A percentile compares a stretch with the other conserved stretches of the same genome.
These are phyloP conservation scores for Megalops cyprinoides DNA, from an alignment of 2,797 vertebrate species.

Conservation along the genomic window DNA sequence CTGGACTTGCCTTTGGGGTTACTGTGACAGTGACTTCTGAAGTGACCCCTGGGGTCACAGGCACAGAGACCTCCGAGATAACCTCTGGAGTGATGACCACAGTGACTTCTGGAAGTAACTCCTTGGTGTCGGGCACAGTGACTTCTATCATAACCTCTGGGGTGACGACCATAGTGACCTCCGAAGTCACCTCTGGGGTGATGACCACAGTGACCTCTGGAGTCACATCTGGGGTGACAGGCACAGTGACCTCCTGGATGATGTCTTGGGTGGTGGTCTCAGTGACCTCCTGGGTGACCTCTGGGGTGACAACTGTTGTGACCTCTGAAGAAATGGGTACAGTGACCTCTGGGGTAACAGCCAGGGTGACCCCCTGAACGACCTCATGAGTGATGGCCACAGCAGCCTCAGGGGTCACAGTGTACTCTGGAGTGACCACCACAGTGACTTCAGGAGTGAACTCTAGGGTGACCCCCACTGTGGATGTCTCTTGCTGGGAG, in stretches of 20 bases:
- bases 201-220: neutral
- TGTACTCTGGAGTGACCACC: neutral
- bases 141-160: neutral
- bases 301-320: neutral
- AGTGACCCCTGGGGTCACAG: constrained; percentile 14
- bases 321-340: neutral
- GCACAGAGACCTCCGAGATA: constrained; percentile 19
- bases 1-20: neutral
- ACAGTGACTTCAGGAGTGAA: neutral
- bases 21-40: constrained; percentile 19
- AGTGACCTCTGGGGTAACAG: constrained; percentile 24
- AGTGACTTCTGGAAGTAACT: constrained; percentile 29
- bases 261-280: neutral
- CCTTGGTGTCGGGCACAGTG: no score
- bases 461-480: constrained; percentile 35
- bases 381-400: constrained; percentile 24
- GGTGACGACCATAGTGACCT: neutral
- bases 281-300: neutral
- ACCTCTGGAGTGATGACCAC: neutral
- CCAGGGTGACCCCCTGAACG: neutral
- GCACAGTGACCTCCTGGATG: neutral
- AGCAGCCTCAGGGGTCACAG: constrained; percentile 18
- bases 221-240: neutral
- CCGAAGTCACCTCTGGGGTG: no score
- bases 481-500: neutral